Evolutionary conservation across 1,140 invertebrate species (phyloP), one percentile per base, ranked within the genome.

Genomic region (Drosophila auraria): DNA sequence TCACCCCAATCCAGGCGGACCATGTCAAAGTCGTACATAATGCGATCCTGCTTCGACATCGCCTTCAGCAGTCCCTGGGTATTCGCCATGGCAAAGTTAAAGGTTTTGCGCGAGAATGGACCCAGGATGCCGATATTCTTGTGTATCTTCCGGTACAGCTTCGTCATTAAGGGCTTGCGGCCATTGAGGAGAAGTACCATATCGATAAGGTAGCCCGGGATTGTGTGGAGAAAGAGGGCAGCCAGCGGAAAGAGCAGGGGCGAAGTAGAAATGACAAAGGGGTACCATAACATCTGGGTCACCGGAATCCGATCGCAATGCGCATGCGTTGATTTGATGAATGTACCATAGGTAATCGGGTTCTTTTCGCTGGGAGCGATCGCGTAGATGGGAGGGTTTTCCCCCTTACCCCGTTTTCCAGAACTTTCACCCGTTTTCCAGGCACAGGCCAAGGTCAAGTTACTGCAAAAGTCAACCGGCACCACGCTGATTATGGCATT

Each of bases 381-480:
- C 80, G 96, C 96, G 92, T 96, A 96, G 42, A 96, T 95, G 3
- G 94, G 91, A 15, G 94, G 93, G 2, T n/a, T 30, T 5, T 9
- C 23, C 5, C 23, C 8, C 14, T 15, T 23, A 2, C 2, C 15
- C 0, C 3, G 6, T 9, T n/a, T 2, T 2, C 5, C 17, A 12
- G 30, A 5, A 4, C 6, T 36, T 45, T 17, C 9, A 2, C 94
- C 93, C 2, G 94, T 95, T 96, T 77, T 95, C 95, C 96, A 97
- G 1, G 96, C 97, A 27, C 94, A 93, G 4, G 95, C 95, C 44
- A 98, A 95, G 59, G 96, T 94, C 3, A 95, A 94, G 82, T 97
- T 97, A 11, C 96, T 95, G 38, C 96, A 95, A 80, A 96, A 94
- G 91, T 98, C 97, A 3, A 97, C 97, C 0, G 97, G 97, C n/a